Percentiles rank a stretch among this genome's conserved stretches.
Evolutionary conservation across 1,140 invertebrate species (phyloP).

Genomic region (Stenopsyche tienmushanensis): DNA sequence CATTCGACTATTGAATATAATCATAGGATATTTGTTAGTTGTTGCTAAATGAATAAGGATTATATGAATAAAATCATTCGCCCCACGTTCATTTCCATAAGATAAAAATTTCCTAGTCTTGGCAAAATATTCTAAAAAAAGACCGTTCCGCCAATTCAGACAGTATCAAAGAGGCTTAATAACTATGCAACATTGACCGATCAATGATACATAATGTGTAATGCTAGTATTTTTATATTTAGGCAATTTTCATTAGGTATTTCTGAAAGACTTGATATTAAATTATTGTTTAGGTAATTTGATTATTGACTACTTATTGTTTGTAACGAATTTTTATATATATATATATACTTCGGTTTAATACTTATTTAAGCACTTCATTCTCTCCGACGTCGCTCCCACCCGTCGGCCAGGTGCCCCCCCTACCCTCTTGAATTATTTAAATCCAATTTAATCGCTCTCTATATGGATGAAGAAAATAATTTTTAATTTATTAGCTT

Average conservation of each 20-base stretch:
- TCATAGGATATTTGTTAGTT: constrained; percentile 18
- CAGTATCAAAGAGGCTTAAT: no score
- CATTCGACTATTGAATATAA: constrained; percentile 8
- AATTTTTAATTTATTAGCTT: no score
- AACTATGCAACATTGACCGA: no score
- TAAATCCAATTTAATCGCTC: no score
- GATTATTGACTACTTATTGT: not conserved
- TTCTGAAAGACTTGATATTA: constrained; percentile 12
- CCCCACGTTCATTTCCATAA: constrained; percentile 10
- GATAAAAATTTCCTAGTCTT: not conserved
- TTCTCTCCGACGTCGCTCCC: no score
- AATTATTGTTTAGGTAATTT: constrained; percentile 8
- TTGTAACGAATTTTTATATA: constrained; percentile 1
- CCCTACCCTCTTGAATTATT: no score
- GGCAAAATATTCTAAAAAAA: constrained; percentile 7
- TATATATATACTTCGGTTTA: not conserved
- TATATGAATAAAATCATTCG: constrained; percentile 6
- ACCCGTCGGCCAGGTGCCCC: no score
- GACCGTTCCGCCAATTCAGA: no score
- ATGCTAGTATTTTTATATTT: not conserved
- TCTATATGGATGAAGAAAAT: no score
- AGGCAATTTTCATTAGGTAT: constrained; percentile 1
- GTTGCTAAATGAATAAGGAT: constrained; percentile 20
- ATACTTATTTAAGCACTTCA: no score
- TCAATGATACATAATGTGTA: no score